Evolutionary conservation across 2,113 vertebrate genomes (phyloP).

Genomic region (Megaceryle torquata): DNA sequence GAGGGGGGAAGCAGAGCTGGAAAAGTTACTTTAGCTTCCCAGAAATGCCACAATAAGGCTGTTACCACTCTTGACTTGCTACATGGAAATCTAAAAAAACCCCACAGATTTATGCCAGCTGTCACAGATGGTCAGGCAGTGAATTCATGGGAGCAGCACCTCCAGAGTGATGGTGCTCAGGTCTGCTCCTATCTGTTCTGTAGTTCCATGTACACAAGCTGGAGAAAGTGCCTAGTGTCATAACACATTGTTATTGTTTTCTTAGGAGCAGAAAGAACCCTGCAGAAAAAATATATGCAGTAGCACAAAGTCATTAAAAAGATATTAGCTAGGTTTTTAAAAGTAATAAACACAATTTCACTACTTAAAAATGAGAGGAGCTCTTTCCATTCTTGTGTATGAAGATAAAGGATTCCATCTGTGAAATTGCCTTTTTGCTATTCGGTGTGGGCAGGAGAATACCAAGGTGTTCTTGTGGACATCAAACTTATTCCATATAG

Average conservation of each 20-base stretch:
- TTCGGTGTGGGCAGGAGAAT: background rate
- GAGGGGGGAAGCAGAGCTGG: rapidly evolving
- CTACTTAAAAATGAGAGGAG: background rate
- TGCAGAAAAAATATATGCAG: background rate
- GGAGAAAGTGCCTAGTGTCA: background rate
- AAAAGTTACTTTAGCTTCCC: background rate
- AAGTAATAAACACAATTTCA: background rate
- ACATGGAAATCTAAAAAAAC: background rate
- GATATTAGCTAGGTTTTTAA: background rate
- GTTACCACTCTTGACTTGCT: background rate
- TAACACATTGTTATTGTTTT: background rate
- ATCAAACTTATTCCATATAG: background rate
- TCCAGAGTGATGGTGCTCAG: background rate
- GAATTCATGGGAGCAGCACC: background rate
- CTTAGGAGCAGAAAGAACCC: background rate
- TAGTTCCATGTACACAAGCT: background rate
- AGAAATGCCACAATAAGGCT: background rate
- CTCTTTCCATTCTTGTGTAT: background rate
- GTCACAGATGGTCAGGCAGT: background rate
- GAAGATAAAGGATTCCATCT: background rate
- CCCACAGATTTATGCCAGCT: background rate
- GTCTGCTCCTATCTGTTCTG: background rate
- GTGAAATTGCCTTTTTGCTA: background rate
- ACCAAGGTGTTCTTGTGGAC: background rate
- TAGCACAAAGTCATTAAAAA: background rate